Percentiles rank a stretch among this genome's conserved stretches.
Evolutionary conservation across 2,797 vertebrate genomes (phyloP).

Genomic region (Falco peregrinus): DNA sequence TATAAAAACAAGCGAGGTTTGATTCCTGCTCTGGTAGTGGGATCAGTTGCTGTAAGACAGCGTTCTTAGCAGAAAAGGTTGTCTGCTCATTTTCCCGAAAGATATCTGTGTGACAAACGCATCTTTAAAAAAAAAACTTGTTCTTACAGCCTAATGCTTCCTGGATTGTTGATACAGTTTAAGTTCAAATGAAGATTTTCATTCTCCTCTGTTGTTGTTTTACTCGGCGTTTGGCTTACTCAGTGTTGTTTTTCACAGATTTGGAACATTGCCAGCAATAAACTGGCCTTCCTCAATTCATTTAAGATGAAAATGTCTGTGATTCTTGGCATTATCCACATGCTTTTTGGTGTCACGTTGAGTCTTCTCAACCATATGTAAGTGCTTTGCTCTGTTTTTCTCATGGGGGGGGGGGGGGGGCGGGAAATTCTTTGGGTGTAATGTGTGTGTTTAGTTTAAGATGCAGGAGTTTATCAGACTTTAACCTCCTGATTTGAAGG

Average conservation of each 20-base stretch:
- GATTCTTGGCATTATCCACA: conserved; percentile 93
- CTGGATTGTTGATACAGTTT: background rate
- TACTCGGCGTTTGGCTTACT: background rate
- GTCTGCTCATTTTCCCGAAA: background rate
- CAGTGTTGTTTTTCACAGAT: conserved; percentile 79
- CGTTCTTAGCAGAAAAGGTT: background rate
- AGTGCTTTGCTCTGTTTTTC: conserved; percentile 18
- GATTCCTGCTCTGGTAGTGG: background rate
- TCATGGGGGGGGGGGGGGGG: rapidly evolving
- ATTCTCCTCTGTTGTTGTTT: background rate
- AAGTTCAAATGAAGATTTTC: background rate
- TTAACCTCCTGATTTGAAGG: background rate
- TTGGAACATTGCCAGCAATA: conserved; percentile 95
- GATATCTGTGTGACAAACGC: background rate
- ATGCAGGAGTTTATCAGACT: background rate
- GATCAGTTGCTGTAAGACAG: background rate
- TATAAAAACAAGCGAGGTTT: background rate
- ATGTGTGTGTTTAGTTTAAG: background rate
- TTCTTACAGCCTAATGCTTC: background rate
- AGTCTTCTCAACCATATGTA: conserved; percentile 83
- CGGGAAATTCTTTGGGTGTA: background rate
- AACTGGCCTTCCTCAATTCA: conserved; percentile 96
- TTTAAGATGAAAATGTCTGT: conserved; percentile 99
- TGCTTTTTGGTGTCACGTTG: conserved; percentile 89
- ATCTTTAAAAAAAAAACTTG: background rate